These are phyloP conservation scores for Oncorhynchus kisutch DNA, from an alignment of 2,113 vertebrate species.

Conservation along the genomic window DNA sequence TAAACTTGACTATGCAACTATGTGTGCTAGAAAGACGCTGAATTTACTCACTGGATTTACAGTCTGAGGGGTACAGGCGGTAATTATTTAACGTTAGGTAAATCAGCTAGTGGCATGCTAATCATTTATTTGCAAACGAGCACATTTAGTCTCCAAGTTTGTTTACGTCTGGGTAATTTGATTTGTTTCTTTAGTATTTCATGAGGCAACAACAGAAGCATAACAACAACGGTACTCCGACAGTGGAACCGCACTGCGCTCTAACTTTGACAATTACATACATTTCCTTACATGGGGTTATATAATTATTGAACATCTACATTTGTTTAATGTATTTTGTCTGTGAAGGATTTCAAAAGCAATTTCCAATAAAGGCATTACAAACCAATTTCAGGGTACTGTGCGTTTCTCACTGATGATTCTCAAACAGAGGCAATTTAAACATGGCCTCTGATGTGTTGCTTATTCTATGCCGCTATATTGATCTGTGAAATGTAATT, in stretches of 20 bases:
- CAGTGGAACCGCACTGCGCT: neutral
- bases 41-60: neutral
- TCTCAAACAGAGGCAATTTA: conserved; percentile 12
- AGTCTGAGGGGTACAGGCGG: neutral
- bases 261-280: neutral
- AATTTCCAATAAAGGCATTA: neutral
- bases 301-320: conserved; percentile 5
- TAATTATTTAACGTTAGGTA: neutral
- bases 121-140: neutral
- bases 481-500: conserved; percentile 26
- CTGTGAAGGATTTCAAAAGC: conserved; percentile 9
- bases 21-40: neutral
- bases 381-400: conserved; percentile 26
- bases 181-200: neutral
- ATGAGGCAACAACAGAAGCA: neutral
- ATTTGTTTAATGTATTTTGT: conserved; percentile 18
- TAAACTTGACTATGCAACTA: too few relatives aligned
- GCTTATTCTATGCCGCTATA: neutral
- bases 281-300: neutral
- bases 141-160: neutral
- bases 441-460: conserved; percentile 11
- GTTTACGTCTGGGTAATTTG: neutral
- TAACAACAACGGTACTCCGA: neutral
- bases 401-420: conserved; percentile 3
- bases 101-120: neutral